Base-by-base conservation (phyloP, 23 tunicate genomes). In the Ciona savignyi region DNA sequence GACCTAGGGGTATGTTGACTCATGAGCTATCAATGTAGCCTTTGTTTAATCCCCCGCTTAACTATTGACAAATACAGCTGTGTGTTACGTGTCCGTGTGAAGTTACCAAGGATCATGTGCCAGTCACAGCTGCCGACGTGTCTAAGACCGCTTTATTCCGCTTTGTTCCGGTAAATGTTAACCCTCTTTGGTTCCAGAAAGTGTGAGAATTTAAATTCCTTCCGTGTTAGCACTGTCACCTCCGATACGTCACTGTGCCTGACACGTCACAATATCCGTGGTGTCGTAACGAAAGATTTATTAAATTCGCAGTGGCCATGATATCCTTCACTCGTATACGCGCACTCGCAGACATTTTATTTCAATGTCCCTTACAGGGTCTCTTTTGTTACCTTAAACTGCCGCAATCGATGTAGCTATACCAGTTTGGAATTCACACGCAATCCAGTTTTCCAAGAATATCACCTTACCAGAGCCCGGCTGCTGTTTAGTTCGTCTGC, bases 181-280 rank as follows among this genome's bases (percentile, higher is more conserved):
- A n/a, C n/a, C 56, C 15, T 6, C 56, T 42, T 15, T 15, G 56
- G 56, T 42, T 42, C 1, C 23, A 3, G 73, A 30, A 34, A 23
- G 73, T 34, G 33, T 34, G 73, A 51, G 51, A 23, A 23, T 23
- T 69, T 69, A 30, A 69, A 69, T 69, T 69, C 73, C 32, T 69
- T 35, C 2, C 23, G 51, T 32, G 73, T 31, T 69, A 28, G 73
- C 24, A 34, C 23, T 35, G 73, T 69, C 51, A 51, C 35, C 51
- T 6, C 51, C 51, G 33, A 31, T 69, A 42, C 56, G 56, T 42
- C n/a, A n/a, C n/a, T n/a, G n/a, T n/a, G n/a, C n/a, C n/a, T n/a
- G n/a, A n/a, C n/a, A n/a, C n/a, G n/a, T n/a, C n/a, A 15, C n/a
- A n/a, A n/a, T 9, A 42, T 9, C 56, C 56, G 15, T 9, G 9